A percentile compares a stretch with the other conserved stretches of the same genome.
Conservation (phyloP, 2,797 vertebrate genomes). For the Platyrinchus mystaceus region DNA sequence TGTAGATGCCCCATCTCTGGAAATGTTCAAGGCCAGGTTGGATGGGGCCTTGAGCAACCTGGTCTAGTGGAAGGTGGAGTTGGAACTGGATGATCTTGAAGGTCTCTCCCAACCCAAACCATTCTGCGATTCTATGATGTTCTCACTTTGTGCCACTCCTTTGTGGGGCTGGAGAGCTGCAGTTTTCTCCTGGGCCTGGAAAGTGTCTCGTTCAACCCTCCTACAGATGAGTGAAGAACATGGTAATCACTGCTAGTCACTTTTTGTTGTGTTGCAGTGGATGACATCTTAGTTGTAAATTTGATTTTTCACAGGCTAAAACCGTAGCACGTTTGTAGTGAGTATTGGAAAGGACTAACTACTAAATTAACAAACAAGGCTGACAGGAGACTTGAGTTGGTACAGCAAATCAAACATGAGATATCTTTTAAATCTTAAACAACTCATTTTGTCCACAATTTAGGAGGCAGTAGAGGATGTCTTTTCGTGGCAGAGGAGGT, state of each 20-base stretch:
- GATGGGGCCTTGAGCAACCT: neutral
- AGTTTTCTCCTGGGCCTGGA: neutral
- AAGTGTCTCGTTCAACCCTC: rapidly evolving
- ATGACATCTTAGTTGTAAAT: rapidly evolving
- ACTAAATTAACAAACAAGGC: too few relatives aligned
- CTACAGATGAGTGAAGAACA: rapidly evolving
- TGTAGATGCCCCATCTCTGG: neutral
- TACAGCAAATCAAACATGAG: neutral
- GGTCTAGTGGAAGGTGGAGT: neutral
- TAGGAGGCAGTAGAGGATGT: conserved; percentile 12
- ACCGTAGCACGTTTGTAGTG: rapidly evolving
- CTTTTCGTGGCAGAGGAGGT: conserved; percentile 50
- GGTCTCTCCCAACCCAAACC: neutral
- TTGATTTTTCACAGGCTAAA: neutral
- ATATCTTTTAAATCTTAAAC: rapidly evolving
- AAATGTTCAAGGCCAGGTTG: neutral
- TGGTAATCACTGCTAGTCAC: rapidly evolving
- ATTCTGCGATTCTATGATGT: neutral
- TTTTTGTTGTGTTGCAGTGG: neutral
- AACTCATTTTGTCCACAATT: rapidly evolving
- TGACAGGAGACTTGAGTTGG: neutral
- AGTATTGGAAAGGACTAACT: rapidly evolving
- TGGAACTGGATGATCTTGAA: neutral
- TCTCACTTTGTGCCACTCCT: neutral
- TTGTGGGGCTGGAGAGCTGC: too few relatives aligned